A percentile compares a stretch with the other conserved stretches of the same genome.
Conservation (phyloP, 2,113 vertebrate genomes). For the Cacatua alba region DNA sequence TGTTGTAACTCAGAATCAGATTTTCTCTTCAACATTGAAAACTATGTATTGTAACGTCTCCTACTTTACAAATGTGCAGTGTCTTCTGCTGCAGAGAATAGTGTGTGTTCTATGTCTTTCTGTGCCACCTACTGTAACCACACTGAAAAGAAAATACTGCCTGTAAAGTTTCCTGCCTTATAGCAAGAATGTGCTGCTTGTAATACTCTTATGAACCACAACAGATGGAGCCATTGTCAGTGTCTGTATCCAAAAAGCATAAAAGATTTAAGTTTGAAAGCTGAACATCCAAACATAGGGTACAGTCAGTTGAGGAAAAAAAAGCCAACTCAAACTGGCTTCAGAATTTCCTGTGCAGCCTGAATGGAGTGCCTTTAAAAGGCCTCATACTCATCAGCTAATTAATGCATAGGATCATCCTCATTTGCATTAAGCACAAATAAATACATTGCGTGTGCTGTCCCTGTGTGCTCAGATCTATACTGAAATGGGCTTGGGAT, state of each 20-base stretch:
- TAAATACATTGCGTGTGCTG: accelerated
- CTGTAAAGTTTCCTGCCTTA: neutral
- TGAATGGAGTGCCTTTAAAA: neutral
- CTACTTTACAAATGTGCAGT: neutral
- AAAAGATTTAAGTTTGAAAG: neutral
- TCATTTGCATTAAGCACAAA: neutral
- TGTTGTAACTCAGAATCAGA: neutral
- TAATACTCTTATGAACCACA: neutral
- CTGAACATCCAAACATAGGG: neutral
- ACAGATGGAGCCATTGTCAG: neutral
- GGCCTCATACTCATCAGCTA: neutral
- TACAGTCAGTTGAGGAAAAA: neutral
- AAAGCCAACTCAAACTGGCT: neutral
- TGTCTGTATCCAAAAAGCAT: neutral
- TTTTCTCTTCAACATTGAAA: neutral
- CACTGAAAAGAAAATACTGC: neutral
- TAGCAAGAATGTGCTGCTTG: neutral
- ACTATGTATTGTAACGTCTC: neutral
- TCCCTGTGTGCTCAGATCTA: neutral
- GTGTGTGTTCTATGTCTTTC: neutral
- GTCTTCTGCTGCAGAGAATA: neutral
- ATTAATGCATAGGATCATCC: neutral
- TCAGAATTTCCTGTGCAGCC: neutral
- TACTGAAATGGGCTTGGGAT: neutral
- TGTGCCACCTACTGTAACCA: neutral